Base-by-base conservation (phyloP, 37 sponge, comb jelly and placozoan species). In the Aplysina aerophoba region DNA sequence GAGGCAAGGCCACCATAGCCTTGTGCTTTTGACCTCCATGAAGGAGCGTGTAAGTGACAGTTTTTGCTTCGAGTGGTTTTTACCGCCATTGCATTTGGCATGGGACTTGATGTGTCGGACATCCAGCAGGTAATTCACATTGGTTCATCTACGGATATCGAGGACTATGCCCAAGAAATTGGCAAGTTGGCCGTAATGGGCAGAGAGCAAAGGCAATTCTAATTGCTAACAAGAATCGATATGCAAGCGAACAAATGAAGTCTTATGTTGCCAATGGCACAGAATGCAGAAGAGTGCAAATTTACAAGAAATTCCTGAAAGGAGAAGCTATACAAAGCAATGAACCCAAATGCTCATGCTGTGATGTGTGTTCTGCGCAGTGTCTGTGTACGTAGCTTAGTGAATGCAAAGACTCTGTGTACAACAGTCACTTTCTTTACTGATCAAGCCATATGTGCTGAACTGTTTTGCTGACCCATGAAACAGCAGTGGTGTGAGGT, bases 81-180 rank as follows among this genome's bases (percentile, higher is more conserved):
- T 31, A 62, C 82, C 17, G 62, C 82, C 22, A 60, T 60, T 33
- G 82, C 82, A 33, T 81, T 84, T 66, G 85, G 85, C 21, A 84
- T 84, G 75, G 85, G 85, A 54, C 28, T 84, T 41, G 85, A 84
- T 56, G 54, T 50, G 4, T 74, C 85, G 13, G 75, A 84, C 28
- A 57, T 81, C 13, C 55, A 37, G 63, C 25, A 35, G 36, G 35
- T 81, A 35, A 25, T 61, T 27, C 82, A 81, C 63, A 35, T 25
- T n/a, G 82, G 82, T 33, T 25, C 82, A 57, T 37, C 82, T 31
- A 25, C 55, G 22, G 63, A 57, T 60, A 60, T 81, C 20, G 82
- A 81, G 21, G 59, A 57, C 27, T 81, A 81, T 60, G 59, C 59
- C 30, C 82, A 81, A 60, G 82, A 81, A 60, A 57, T 37, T 81